Percentiles rank a stretch among this genome's conserved stretches.
Evolutionary conservation across 2,888 invertebrate species (phyloP).

Genomic region (Elmis aenea): DNA sequence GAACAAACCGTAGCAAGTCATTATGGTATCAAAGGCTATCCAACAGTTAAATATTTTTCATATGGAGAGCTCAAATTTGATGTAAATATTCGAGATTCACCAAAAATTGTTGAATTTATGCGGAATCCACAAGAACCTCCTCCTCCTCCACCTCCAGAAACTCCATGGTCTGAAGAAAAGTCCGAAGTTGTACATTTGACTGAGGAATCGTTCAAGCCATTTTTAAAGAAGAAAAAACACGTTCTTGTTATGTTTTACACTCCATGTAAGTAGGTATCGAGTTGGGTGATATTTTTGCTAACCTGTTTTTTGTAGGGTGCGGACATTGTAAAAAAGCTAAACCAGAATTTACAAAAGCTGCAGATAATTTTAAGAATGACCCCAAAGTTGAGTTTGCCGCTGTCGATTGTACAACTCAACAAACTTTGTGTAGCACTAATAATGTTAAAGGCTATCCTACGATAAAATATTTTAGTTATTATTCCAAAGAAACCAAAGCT

Average conservation of each 20-base stretch:
- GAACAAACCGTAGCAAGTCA: slow-evolving; percentile 62
- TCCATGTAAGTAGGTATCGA: slow-evolving; percentile 65
- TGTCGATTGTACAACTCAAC: slow-evolving; percentile 68
- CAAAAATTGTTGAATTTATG: slow-evolving; percentile 79
- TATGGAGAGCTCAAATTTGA: slow-evolving; percentile 76
- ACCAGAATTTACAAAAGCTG: slow-evolving; percentile 74
- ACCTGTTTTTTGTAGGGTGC: slow-evolving; percentile 69
- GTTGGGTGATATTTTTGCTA: background rate
- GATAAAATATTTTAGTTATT: slow-evolving; percentile 79
- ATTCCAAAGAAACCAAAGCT: slow-evolving; percentile 61
- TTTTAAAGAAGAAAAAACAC: slow-evolving; percentile 81
- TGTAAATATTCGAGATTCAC: slow-evolving; percentile 69
- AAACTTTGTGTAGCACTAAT: slow-evolving; percentile 61
- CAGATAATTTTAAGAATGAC: slow-evolving; percentile 69
- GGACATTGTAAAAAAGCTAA: slow-evolving; percentile 86
- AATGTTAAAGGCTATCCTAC: slow-evolving; percentile 82
- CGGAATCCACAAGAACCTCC: slow-evolving; percentile 76
- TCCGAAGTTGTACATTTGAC: slow-evolving; percentile 73
- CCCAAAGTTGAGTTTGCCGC: slow-evolving; percentile 74
- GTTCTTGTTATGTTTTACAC: slow-evolving; percentile 89
- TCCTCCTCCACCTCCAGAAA: slow-evolving; percentile 76
- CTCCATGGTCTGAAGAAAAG: slow-evolving; percentile 72
- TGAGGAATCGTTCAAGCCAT: slow-evolving; percentile 64
- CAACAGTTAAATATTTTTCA: slow-evolving; percentile 73
- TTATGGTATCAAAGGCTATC: slow-evolving; percentile 73